A percentile compares a stretch with the other conserved stretches of the same genome.
phyloP scores from a whole-genome alignment of 1,140 invertebrate species.

The Diplogasteroides magnus region DNA sequence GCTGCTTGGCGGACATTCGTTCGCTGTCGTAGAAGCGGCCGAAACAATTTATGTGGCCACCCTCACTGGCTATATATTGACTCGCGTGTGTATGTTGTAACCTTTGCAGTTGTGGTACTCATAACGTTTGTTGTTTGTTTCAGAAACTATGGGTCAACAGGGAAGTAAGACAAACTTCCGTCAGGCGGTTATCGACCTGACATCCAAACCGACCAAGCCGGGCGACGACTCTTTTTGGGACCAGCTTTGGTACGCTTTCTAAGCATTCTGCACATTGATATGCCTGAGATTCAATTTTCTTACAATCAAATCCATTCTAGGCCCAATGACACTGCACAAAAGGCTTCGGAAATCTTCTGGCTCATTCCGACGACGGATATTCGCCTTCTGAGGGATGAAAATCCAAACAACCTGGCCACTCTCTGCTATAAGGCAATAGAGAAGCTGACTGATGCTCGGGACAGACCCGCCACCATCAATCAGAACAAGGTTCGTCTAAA shows the following conservation, averaged over 20 bases:
- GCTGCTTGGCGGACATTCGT: no score
- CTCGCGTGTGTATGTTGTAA: not conserved
- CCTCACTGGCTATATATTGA: no score
- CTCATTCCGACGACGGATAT: constrained; percentile 89
- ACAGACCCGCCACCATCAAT: constrained; percentile 12
- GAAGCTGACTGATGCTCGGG: constrained; percentile 55
- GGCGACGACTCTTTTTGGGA: constrained; percentile 93
- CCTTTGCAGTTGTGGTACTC: no score
- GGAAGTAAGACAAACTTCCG: constrained; percentile 95
- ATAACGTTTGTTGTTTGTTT: no score
- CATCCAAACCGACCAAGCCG: constrained; percentile 79
- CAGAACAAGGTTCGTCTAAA: constrained; percentile 12
- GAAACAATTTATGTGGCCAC: no score
- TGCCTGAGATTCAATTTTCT: not conserved
- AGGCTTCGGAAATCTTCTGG: constrained; percentile 92
- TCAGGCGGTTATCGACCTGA: constrained; percentile 91
- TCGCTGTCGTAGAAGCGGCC: no score
- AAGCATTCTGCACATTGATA: not conserved
- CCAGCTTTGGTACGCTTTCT: constrained; percentile 77
- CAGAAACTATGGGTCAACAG: constrained; percentile 78
- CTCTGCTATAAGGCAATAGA: constrained; percentile 96
- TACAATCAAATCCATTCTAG: not conserved
- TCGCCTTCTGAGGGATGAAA: constrained; percentile 78
- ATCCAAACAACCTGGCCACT: constrained; percentile 96
- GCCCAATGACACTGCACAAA: constrained; percentile 75